phyloP scores from a whole-genome alignment of 1,140 invertebrate species.

The Antheraea mylitta region DNA sequence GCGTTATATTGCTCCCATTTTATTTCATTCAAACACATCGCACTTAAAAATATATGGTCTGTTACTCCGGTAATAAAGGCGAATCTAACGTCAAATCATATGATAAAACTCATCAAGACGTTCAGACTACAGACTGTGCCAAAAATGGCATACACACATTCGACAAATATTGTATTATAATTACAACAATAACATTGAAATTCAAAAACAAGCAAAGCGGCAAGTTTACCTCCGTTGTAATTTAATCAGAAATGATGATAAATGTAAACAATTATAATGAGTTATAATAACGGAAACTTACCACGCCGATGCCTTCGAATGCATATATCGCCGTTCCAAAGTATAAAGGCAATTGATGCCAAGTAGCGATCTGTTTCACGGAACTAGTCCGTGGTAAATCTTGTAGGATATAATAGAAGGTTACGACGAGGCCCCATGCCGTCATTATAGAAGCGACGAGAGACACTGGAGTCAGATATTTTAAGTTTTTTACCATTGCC shows the following conservation, averaged over 20 bases:
- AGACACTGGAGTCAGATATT: constrained; percentile 90
- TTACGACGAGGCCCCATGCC: constrained; percentile 84
- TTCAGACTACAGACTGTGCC: too few species aligned
- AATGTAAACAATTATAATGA: not conserved
- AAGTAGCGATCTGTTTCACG: constrained; percentile 82
- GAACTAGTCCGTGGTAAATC: constrained; percentile 83
- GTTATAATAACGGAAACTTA: constrained; percentile 70
- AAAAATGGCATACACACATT: too few species aligned
- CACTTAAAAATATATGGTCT: too few species aligned
- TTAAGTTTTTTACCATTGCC: constrained; percentile 89
- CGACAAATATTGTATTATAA: too few species aligned
- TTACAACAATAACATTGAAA: too few species aligned
- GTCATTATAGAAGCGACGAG: constrained; percentile 88
- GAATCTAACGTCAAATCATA: too few species aligned
- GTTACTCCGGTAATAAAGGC: too few species aligned
- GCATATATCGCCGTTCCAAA: constrained; percentile 94
- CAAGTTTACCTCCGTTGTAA: not conserved
- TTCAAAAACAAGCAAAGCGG: too few species aligned
- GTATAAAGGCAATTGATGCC: constrained; percentile 86
- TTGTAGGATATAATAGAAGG: constrained; percentile 90
- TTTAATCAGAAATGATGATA: not conserved
- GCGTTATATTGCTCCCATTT: too few species aligned
- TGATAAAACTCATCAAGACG: too few species aligned
- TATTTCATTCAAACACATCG: too few species aligned
- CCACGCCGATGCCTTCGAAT: constrained; percentile 91